Conservation (phyloP, 2,888 invertebrate species). For the Cerastoderma edule region DNA sequence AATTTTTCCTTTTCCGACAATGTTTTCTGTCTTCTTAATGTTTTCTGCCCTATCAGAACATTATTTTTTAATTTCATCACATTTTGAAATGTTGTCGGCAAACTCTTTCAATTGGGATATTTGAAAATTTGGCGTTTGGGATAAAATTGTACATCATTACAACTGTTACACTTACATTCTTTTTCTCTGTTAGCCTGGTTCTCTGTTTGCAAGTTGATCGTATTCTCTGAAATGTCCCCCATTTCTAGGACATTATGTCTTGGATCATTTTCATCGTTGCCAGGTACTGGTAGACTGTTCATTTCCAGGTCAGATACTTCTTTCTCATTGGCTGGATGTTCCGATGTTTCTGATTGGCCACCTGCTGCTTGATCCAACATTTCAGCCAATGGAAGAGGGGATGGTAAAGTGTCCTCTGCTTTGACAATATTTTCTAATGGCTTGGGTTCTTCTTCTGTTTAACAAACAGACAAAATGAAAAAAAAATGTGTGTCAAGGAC, state of each 20-base stretch:
- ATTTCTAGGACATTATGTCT: slow-evolving; percentile 36
- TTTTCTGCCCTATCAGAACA: neutral
- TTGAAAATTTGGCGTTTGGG: no score
- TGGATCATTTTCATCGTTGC: neutral
- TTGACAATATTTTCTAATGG: slow-evolving; percentile 34
- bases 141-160: no score
- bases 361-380: slow-evolving; percentile 53
- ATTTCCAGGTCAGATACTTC: slow-evolving; percentile 51
- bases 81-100: no score
- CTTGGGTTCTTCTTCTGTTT: slow-evolving; percentile 38
- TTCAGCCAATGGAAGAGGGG: slow-evolving; percentile 45
- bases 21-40: slow-evolving; percentile 1
- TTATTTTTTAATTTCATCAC: no score
- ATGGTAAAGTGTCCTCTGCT: slow-evolving; percentile 23
- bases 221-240: slow-evolving; percentile 45
- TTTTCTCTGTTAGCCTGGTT: slow-evolving; percentile 7
- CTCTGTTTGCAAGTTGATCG: slow-evolving; percentile 13
- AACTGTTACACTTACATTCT: slow-evolving; percentile 9
- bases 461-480: neutral
- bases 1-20: neutral
- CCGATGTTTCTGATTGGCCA: slow-evolving; percentile 42
- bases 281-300: slow-evolving; percentile 38
- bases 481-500: neutral
- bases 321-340: slow-evolving; percentile 42
- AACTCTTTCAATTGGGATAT: no score